A percentile compares a stretch with the other conserved stretches of the same genome.
Conservation (phyloP, 1,140 invertebrate genomes). For the Cotesia glomerata region DNA sequence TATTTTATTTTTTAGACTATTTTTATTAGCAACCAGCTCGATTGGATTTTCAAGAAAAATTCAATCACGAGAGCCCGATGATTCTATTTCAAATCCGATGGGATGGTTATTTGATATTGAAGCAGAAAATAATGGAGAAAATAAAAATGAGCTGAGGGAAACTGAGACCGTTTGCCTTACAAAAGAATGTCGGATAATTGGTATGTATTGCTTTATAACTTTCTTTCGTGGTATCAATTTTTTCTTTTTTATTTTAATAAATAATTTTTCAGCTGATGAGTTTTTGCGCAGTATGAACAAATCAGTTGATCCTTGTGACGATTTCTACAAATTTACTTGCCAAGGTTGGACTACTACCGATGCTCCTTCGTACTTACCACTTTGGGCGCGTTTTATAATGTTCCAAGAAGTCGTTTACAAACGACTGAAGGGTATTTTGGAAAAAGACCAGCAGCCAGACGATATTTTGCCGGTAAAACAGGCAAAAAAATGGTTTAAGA, state of each 20-base stretch:
- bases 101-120: too few species aligned
- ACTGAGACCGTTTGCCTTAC: not conserved
- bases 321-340: conserved; percentile 33
- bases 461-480: conserved; percentile 35
- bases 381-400: conserved; percentile 8
- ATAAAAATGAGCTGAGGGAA: not conserved
- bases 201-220: too few species aligned
- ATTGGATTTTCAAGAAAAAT: too few species aligned
- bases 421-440: conserved; percentile 33
- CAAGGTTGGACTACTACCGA: conserved; percentile 15
- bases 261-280: conserved; percentile 19
- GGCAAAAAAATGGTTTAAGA: conserved; percentile 38
- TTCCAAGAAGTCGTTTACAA: conserved; percentile 9
- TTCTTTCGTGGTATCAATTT: too few species aligned
- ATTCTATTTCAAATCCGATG: too few species aligned
- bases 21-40: too few species aligned
- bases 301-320: conserved; percentile 29
- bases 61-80: too few species aligned
- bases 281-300: conserved; percentile 27
- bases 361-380: conserved; percentile 6
- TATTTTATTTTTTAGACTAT: too few species aligned
- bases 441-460: not conserved
- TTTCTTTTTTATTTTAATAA: too few species aligned
- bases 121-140: not conserved
- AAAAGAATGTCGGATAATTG: too few species aligned